Percentiles rank a stretch among this genome's conserved stretches.
Evolutionary conservation across 2,113 vertebrate genomes (phyloP).

Genomic region (Calyptomena viridis): DNA sequence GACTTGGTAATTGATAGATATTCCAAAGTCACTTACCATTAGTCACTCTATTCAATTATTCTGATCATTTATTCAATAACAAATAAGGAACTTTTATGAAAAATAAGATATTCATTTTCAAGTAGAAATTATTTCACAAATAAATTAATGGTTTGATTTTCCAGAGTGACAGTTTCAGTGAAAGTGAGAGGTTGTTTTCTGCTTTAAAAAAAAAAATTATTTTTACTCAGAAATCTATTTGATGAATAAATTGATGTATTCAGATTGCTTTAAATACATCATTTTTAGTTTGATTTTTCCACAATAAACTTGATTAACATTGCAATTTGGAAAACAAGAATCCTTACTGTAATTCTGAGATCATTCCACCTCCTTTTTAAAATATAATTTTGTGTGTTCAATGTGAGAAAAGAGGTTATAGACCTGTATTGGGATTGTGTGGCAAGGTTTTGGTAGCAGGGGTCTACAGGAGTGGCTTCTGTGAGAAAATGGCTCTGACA

Average conservation of each 20-base stretch:
- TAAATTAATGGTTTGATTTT: not conserved
- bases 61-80: not conserved
- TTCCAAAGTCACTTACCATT: not conserved
- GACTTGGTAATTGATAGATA: not conserved
- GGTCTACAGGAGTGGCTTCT: not conserved
- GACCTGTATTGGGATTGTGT: rapidly evolving
- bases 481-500: too few species aligned
- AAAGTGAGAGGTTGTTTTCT: not conserved
- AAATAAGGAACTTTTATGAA: not conserved
- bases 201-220: not conserved
- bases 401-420: not conserved
- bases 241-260: not conserved
- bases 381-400: not conserved
- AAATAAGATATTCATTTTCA: not conserved
- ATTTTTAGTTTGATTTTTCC: not conserved
- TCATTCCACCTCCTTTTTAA: not conserved
- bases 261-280: not conserved
- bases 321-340: not conserved
- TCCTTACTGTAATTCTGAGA: not conserved
- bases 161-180: not conserved
- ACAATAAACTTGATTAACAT: not conserved
- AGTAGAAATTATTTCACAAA: not conserved
- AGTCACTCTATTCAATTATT: not conserved
- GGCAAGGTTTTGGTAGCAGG: not conserved
- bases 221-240: not conserved